Conservation (phyloP, 1,140 invertebrate genomes). For the Fopius arisanus region DNA sequence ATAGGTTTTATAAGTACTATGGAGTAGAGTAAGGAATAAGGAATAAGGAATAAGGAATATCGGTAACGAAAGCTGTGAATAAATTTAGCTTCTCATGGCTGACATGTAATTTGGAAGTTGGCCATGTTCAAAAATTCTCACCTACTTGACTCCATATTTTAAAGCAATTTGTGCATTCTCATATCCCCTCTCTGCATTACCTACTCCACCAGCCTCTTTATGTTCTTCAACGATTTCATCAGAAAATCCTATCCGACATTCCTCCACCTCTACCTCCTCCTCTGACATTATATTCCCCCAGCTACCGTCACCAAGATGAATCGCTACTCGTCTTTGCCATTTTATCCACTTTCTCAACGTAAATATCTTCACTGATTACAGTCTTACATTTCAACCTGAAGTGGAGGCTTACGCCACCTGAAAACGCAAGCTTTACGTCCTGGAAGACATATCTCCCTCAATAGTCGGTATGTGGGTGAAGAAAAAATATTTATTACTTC, state of each 20-base stretch:
- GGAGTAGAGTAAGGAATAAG: neutral
- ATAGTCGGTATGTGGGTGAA: neutral
- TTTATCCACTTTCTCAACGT: constrained; percentile 3
- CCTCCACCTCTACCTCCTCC: neutral
- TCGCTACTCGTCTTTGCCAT: neutral
- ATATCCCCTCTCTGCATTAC: neutral
- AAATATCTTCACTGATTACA: constrained; percentile 31
- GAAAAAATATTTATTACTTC: constrained; percentile 25
- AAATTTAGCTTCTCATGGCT: constrained; percentile 53
- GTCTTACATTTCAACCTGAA: constrained; percentile 16
- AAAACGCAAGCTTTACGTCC: neutral
- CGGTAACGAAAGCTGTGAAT: constrained; percentile 39
- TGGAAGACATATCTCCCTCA: neutral
- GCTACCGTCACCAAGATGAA: neutral
- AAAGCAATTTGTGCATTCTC: constrained; percentile 31
- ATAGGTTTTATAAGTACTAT: too few relatives aligned
- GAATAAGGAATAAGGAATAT: too few relatives aligned
- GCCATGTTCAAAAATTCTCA: constrained; percentile 31
- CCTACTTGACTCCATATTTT: neutral
- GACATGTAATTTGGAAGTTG: constrained; percentile 48
- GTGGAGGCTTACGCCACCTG: neutral
- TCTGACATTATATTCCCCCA: neutral
- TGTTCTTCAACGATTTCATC: neutral
- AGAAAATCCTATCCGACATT: neutral
- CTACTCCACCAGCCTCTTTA: neutral